These are phyloP conservation scores for Nasua narica DNA, from an alignment of 2,797 vertebrate genomes.

Conservation along the genomic window DNA sequence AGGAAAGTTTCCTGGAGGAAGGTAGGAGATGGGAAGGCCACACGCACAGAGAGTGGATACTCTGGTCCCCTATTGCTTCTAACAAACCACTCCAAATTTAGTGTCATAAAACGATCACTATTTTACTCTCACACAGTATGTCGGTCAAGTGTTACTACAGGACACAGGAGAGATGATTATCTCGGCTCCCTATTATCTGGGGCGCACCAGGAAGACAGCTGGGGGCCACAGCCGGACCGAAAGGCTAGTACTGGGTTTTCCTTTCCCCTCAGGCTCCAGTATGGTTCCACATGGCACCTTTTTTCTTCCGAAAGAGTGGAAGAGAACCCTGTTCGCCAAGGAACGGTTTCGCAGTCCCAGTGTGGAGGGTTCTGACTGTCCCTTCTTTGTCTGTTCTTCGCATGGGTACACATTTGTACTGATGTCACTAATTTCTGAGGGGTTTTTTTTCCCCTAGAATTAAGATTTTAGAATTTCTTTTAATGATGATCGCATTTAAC, in stretches of 20 bases:
- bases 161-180: background rate
- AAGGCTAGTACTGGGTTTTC: background rate
- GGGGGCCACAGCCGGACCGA: background rate
- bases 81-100: background rate
- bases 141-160: background rate
- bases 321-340: background rate
- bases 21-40: background rate
- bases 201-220: background rate
- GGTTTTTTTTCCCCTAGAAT: background rate
- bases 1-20: background rate
- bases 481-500: background rate
- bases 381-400: background rate
- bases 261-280: background rate
- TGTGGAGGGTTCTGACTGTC: background rate
- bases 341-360: background rate
- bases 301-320: background rate
- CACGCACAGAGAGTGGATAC: background rate
- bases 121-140: background rate
- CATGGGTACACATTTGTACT: too few relatives aligned
- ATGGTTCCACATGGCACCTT: background rate
- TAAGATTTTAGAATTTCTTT: constrained; percentile 34
- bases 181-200: background rate
- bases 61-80: background rate
- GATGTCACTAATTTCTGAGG: background rate
- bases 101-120: background rate